Base-by-base conservation (phyloP, 2,113 vertebrate genomes). In the Nothobranchius kuhntae region DNA sequence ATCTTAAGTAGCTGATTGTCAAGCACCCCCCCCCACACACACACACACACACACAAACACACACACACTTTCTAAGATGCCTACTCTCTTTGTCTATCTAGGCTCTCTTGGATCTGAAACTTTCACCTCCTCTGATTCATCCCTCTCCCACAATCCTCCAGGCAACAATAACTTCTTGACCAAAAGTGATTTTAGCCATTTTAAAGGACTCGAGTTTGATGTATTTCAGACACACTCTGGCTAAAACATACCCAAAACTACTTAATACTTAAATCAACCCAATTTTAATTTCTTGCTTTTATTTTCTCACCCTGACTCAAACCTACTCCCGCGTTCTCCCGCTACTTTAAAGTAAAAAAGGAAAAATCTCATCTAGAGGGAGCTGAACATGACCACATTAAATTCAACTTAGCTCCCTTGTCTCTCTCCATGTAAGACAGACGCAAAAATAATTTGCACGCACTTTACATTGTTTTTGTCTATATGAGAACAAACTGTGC, bases 391-490 rank as follows among this genome's bases (percentile, higher is more conserved):
- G 15, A 75, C 61, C 53, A 75, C 73, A 83, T 80, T 73, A 83
- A 61, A 83, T 71, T 73, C 57, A 82, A 62, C 72, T 65, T 80
- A 57, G 75, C 71, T 80, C 63, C 65, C 70, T 85, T 75, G 76
- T 79, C 71, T 86, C 85, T 63, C 61, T 38, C 63, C 67, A 68
- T 81, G 74, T 73, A 86, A 87, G 83, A 83, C 86, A 84, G 88
- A 90, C 72, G 74, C 57, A 75, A 68, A 90, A 86, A 89, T 88
- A 85, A 91, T 91, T 89, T 89, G 84, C 83, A 83, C 78, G 71
- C 77, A 76, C 57, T 85, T 83, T 65, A 78, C 53, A 24, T 78
- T 78, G 73, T 30, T 83, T 75, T 83, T 73, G 70, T 81, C 72
- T 68, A 58, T 44, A 26, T 38, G 81, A 89, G 54, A 90, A 89